A percentile compares a stretch with the other conserved stretches of the same genome.
Conservation (phyloP, 1,140 invertebrate genomes). For the Neodiprion lecontei region DNA sequence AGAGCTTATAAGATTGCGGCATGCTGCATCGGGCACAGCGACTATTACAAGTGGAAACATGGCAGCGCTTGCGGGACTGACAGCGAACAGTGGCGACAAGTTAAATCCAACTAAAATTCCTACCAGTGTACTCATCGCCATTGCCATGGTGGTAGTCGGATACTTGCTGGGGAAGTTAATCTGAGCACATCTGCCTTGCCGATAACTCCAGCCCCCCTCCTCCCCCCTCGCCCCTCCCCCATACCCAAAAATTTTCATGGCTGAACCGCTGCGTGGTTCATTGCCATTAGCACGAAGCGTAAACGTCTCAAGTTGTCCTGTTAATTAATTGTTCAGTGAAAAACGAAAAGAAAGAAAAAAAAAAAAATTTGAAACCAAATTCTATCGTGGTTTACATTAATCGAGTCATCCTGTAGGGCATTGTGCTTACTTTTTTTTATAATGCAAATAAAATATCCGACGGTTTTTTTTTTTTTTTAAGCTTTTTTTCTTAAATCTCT, state of each 20-base stretch:
- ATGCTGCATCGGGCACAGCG: conserved; percentile 45
- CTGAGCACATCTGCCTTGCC: conserved; percentile 49
- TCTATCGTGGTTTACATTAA: not conserved
- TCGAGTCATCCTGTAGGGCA: not conserved
- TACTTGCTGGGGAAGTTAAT: conserved; percentile 59
- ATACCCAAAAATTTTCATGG: conserved; percentile 49
- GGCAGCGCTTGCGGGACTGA: conserved; percentile 40
- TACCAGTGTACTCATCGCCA: conserved; percentile 47
- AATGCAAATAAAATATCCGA: not conserved
- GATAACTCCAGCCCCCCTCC: conserved; percentile 24
- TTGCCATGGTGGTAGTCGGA: conserved; percentile 55
- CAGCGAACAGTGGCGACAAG: conserved; percentile 44
- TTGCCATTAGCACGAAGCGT: conserved; percentile 27
- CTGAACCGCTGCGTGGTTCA: conserved; percentile 36
- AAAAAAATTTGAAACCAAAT: not conserved
- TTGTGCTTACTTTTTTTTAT: not conserved
- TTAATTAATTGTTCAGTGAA: not conserved
- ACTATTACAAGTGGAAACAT: conserved; percentile 32
- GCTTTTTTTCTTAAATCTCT: too few relatives aligned
- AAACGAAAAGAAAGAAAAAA: not conserved
- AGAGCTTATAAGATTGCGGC: conserved; percentile 55
- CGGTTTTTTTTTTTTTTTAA: too few relatives aligned
- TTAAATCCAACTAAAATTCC: conserved; percentile 30
- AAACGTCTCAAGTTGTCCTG: not conserved
- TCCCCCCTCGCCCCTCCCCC: conserved; percentile 40